Percentiles rank a stretch among this genome's conserved stretches.
These are phyloP conservation scores for Shinisaurus crocodilurus DNA, from an alignment of 2,113 vertebrate genomes.

Conservation along the genomic window DNA sequence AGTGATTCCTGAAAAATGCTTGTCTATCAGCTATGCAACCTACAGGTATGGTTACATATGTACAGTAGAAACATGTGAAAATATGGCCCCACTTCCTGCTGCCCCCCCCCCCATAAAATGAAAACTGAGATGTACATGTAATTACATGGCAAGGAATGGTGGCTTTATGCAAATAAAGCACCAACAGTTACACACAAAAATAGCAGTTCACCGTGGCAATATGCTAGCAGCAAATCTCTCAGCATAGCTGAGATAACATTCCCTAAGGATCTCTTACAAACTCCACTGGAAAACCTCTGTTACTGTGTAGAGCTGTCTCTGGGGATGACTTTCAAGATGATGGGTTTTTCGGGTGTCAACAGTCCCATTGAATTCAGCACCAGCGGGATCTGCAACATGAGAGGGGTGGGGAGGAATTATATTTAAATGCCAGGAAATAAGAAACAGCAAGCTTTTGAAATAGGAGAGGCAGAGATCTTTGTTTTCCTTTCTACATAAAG, in stretches of 20 bases:
- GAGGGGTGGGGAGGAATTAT: conserved; percentile 9
- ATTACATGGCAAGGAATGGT: not conserved
- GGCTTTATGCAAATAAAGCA: not conserved
- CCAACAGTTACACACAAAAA: not conserved
- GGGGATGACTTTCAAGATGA: conserved; percentile 43
- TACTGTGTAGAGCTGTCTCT: not conserved
- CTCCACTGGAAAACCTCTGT: conserved; percentile 13
- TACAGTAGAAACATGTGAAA: not conserved
- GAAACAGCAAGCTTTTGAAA: not conserved
- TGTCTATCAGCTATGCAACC: not conserved
- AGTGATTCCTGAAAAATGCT: not conserved
- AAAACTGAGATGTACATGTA: not conserved
- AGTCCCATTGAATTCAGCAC: conserved; percentile 31
- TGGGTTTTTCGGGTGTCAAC: conserved; percentile 44
- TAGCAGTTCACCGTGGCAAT: conserved; percentile 20
- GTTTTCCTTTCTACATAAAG: not conserved
- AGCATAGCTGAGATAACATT: not conserved
- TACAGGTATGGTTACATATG: not conserved
- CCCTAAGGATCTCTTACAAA: not conserved
- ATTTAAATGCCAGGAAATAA: conserved; percentile 39
- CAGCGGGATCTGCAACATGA: conserved; percentile 48
- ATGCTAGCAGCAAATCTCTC: too few relatives aligned
- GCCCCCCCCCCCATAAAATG: not conserved
- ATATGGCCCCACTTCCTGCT: too few relatives aligned
- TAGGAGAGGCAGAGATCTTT: not conserved